Base-by-base conservation (phyloP, 2,888 invertebrate species). In the Dasypogon diadema region DNA sequence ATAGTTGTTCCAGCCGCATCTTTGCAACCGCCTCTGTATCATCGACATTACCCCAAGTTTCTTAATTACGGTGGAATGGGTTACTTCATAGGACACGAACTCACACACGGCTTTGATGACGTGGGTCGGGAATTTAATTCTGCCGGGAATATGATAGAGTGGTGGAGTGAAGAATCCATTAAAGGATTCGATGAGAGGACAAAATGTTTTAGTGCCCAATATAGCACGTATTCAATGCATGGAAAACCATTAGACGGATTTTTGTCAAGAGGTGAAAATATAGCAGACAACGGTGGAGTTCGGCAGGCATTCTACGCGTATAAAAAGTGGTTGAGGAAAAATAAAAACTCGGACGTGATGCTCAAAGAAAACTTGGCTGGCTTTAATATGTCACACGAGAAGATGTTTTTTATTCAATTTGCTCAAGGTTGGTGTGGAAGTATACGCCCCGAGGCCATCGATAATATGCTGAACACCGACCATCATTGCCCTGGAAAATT, bases 1-100 rank as follows among this genome's bases (percentile, higher is more conserved):
- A 94, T 95, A 83, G 97, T 96, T 0, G 97, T 98, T 83, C 97
- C 97, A 0, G 97, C 97, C 1, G 96, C 96, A 0, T 96, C 97
- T 68, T 88, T 97, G 0, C 97, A 97, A 83, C 90, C 92, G 75
- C 96, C 97, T 0, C 97, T 97, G 85, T 98, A 96, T 84, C 93
- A 95, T 79, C 91, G 92, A 0, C 88, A 90, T 75, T 95, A 93
- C n/a, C 95, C 96, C 0, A 91, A 90, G 80, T 78, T 79, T 1
- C 70, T 80, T 1, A 80, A 81, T 54, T 81, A 79, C 34, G 81
- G 80, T 22, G 79, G 78, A 22, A 76, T 81, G 58, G 81, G 81
- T 5, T 79, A 78, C n/a, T 79, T 81, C 22, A 77, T 81, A 18
- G 81, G 79, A 5, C 81, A 81, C 55, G 81, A 81, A 77, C 55